Evolutionary conservation across 2,113 vertebrate genomes (phyloP).

Genomic region (Triplophysa rosa): DNA sequence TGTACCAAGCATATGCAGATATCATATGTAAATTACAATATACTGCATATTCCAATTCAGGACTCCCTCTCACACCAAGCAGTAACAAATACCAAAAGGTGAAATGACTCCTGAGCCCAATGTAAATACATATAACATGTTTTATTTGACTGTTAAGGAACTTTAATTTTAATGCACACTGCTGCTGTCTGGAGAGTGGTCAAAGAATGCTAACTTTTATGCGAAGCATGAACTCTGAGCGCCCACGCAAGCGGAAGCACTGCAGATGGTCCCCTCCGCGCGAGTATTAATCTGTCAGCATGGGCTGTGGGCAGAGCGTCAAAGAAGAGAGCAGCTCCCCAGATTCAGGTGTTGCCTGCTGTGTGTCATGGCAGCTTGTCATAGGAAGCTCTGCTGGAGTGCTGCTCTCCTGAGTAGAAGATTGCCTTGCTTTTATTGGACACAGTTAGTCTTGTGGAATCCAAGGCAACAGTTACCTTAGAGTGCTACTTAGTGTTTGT

Average conservation of each 20-base stretch:
- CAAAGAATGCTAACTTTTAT: slow-evolving; percentile 61
- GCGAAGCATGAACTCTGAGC: slow-evolving; percentile 37
- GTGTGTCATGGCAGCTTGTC: slow-evolving; percentile 55
- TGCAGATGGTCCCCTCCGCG: slow-evolving; percentile 64
- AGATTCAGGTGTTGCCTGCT: slow-evolving; percentile 63
- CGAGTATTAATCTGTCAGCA: slow-evolving; percentile 63
- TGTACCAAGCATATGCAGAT: background rate
- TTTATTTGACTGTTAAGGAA: slow-evolving; percentile 27
- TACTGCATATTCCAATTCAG: background rate
- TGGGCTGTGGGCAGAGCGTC: slow-evolving; percentile 51
- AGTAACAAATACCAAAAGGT: slow-evolving; percentile 27
- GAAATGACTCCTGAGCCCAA: slow-evolving; percentile 45
- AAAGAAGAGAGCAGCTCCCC: slow-evolving; percentile 1
- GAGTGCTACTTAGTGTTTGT: slow-evolving; percentile 54
- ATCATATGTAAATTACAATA: slow-evolving; percentile 5
- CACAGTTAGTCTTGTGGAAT: slow-evolving; percentile 48
- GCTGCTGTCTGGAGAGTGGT: slow-evolving; percentile 35
- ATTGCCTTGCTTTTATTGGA: slow-evolving; percentile 57
- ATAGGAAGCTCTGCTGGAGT: slow-evolving; percentile 48
- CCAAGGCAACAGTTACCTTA: slow-evolving; percentile 47
- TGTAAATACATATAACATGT: background rate
- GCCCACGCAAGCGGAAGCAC: slow-evolving; percentile 43
- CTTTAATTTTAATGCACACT: slow-evolving; percentile 44
- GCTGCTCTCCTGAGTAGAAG: slow-evolving; percentile 50
- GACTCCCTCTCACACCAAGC: background rate